Conservation (phyloP, 2,797 vertebrate species). For the Gorsachius magnificus region DNA sequence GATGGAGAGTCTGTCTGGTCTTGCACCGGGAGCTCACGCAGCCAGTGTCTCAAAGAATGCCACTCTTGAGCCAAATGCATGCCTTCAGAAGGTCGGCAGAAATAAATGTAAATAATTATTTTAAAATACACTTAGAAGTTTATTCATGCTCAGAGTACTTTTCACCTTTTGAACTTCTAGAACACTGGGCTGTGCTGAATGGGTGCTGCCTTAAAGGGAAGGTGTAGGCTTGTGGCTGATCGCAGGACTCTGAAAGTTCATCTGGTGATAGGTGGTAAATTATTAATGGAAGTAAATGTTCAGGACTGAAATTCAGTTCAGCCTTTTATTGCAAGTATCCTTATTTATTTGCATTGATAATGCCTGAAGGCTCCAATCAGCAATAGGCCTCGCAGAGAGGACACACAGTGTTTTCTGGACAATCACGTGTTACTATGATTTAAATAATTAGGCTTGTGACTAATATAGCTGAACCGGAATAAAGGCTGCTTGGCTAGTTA, state of each 20-base stretch:
- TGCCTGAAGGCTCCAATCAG: background rate
- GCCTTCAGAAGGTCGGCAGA: conserved; percentile 50
- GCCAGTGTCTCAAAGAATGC: conserved; percentile 50
- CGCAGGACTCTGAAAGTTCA: conserved; percentile 14
- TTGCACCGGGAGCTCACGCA: conserved; percentile 33
- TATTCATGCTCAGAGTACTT: conserved; percentile 53
- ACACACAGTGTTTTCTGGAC: background rate
- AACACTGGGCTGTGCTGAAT: conserved; percentile 24
- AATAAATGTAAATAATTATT: conserved; percentile 72
- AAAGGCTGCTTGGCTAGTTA: background rate
- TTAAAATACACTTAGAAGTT: conserved; percentile 62
- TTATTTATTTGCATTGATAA: conserved; percentile 7
- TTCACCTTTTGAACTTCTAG: conserved; percentile 67
- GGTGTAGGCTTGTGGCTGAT: conserved; percentile 21
- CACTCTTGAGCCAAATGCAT: conserved; percentile 59
- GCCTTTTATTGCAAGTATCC: background rate
- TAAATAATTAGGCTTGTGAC: background rate
- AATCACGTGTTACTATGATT: background rate
- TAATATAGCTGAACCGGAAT: background rate
- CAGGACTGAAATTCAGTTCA: background rate
- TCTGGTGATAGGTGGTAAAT: conserved; percentile 50
- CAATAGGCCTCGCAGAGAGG: background rate
- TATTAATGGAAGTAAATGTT: conserved; percentile 40
- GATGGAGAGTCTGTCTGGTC: conserved; percentile 52
- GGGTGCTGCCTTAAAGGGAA: conserved; percentile 55